A percentile compares a stretch with the other conserved stretches of the same genome.
Conservation (phyloP, 2,888 invertebrate genomes). For the Lapara coniferarum region DNA sequence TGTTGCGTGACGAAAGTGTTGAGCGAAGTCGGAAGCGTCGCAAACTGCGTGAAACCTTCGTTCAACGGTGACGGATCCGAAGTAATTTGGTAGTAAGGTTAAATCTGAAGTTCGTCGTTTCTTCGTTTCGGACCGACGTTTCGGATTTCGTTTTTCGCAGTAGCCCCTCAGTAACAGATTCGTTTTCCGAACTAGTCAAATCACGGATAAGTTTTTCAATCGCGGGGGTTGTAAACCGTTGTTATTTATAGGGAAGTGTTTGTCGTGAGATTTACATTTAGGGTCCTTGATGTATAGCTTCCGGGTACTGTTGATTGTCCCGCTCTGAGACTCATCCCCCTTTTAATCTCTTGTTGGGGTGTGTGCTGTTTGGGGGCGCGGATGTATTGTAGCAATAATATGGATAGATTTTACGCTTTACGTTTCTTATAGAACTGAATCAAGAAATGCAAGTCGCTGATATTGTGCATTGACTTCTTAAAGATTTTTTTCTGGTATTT, state of each 20-base stretch:
- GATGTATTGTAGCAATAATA: neutral
- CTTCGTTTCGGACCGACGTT: too few relatives aligned
- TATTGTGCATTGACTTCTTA: neutral
- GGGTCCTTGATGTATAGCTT: conserved; percentile 28
- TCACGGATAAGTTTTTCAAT: neutral
- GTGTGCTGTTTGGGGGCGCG: neutral
- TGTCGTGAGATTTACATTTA: conserved; percentile 28
- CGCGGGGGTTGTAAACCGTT: neutral
- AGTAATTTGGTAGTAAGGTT: too few relatives aligned
- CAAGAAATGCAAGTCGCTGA: neutral
- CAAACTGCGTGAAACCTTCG: too few relatives aligned
- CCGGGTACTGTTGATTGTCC: conserved; percentile 28
- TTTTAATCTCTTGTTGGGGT: conserved; percentile 20
- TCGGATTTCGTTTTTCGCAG: too few relatives aligned
- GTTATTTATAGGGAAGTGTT: conserved; percentile 25
- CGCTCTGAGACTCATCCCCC: conserved; percentile 23
- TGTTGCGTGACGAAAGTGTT: too few relatives aligned
- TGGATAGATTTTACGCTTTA: neutral
- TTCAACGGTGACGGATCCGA: too few relatives aligned
- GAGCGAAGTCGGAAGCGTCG: too few relatives aligned
- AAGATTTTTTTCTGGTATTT: too few relatives aligned
- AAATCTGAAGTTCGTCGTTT: too few relatives aligned
- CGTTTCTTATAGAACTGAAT: neutral
- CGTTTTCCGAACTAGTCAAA: neutral
- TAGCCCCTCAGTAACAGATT: too few relatives aligned